A percentile compares a stretch with the other conserved stretches of the same genome.
These are phyloP conservation scores for Anas platyrhynchos DNA, from an alignment of 2,113 vertebrate species.

Conservation along the genomic window DNA sequence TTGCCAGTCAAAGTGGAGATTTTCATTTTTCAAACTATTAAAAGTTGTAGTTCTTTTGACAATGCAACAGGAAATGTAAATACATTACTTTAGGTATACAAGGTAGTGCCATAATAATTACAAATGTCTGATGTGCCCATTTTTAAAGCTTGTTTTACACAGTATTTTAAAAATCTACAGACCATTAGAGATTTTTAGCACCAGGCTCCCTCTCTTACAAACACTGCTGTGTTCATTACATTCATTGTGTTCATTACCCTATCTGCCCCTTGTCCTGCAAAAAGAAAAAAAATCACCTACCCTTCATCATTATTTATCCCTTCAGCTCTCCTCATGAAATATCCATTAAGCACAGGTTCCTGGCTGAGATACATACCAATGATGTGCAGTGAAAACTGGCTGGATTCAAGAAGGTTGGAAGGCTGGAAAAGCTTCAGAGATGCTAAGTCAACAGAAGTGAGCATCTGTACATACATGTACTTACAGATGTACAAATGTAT, in stretches of 20 bases:
- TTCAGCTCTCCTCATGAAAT: not conserved
- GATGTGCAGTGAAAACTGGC: not conserved
- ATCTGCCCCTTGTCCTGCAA: not conserved
- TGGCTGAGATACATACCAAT: not conserved
- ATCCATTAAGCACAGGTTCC: not conserved
- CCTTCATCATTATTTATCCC: not conserved
- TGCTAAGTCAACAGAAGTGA: not conserved
- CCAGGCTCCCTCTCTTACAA: not conserved
- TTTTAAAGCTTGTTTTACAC: not conserved
- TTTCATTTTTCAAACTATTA: not conserved
- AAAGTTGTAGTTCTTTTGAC: not conserved
- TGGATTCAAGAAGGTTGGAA: not conserved
- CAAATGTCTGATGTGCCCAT: not conserved
- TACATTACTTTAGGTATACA: not conserved
- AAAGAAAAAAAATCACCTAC: too few species aligned
- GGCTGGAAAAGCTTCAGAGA: not conserved
- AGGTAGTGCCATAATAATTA: not conserved
- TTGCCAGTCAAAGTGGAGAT: not conserved
- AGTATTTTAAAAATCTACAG: not conserved
- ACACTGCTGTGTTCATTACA: not conserved
- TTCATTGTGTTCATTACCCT: not conserved
- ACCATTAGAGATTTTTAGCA: not conserved
- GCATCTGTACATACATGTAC: not conserved
- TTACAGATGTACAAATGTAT: too few species aligned
- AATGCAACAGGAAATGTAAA: not conserved